A percentile compares a stretch with the other conserved stretches of the same genome.
phyloP scores from a whole-genome alignment of 35 echinoderm and acorn worm genomes.

The Lytechinus pictus region DNA sequence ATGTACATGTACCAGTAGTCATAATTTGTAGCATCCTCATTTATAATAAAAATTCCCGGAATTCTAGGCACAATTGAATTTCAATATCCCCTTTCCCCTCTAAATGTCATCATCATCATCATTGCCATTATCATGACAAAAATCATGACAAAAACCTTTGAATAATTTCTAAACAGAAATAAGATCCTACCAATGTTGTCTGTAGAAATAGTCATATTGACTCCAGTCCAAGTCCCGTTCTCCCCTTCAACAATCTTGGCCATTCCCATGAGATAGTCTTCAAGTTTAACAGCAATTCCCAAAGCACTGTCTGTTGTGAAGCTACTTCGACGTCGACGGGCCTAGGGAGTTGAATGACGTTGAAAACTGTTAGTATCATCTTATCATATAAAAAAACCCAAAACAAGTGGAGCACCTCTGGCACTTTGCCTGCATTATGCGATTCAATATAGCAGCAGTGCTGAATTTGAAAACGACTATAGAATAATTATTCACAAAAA shows the following conservation, averaged over 20 bases:
- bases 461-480: too few relatives aligned
- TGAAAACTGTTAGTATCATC: not conserved
- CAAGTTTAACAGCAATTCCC: not conserved
- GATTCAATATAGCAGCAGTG: too few relatives aligned
- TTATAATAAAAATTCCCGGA: too few relatives aligned
- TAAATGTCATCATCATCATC: not conserved
- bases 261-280: conserved; percentile 31
- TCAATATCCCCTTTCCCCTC: not conserved
- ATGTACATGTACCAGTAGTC: too few relatives aligned
- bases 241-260: conserved; percentile 45
- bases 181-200: conserved; percentile 67
- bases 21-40: too few relatives aligned
- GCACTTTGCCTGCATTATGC: too few relatives aligned
- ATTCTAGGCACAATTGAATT: not conserved
- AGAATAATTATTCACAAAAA: too few relatives aligned
- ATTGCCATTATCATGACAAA: not conserved
- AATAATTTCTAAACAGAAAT: too few relatives aligned
- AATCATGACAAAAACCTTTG: not conserved
- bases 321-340: not conserved
- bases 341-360: not conserved
- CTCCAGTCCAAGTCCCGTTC: conserved; percentile 43
- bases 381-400: too few relatives aligned
- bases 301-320: not conserved
- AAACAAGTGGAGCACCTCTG: too few relatives aligned
- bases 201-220: conserved; percentile 68